Percentiles rank a stretch among this genome's conserved stretches.
Evolutionary conservation across 1,140 invertebrate genomes (phyloP).

Genomic region (Macrobrachium nipponense): DNA sequence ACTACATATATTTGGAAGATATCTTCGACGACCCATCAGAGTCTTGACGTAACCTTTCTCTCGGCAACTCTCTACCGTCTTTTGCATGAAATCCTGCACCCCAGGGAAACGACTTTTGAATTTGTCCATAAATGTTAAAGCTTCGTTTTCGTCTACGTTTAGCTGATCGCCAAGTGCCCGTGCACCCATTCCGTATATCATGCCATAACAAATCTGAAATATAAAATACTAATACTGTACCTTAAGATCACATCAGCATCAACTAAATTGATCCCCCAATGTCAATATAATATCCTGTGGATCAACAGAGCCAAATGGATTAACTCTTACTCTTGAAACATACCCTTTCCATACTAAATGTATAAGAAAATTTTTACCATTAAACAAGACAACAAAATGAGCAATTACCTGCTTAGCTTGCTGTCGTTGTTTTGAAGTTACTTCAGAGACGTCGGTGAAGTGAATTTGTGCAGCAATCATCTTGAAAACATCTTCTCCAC

Average conservation of each 20-base stretch:
- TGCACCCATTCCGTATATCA: constrained; percentile 97
- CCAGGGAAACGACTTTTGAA: constrained; percentile 88
- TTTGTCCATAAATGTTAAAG: constrained; percentile 80
- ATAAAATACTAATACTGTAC: not conserved
- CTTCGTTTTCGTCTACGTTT: constrained; percentile 83
- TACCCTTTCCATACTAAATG: too few species aligned
- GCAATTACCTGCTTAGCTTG: constrained; percentile 70
- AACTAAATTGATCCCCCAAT: not conserved
- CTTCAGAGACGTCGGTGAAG: constrained; percentile 32
- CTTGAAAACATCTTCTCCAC: constrained; percentile 85
- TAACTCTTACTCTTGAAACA: too few species aligned
- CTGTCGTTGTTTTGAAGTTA: constrained; percentile 69
- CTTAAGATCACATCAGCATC: not conserved
- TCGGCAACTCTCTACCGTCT: constrained; percentile 78
- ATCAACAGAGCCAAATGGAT: too few species aligned
- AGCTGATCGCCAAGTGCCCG: constrained; percentile 86
- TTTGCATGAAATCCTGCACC: constrained; percentile 76
- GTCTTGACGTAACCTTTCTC: constrained; percentile 86
- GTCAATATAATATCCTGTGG: not conserved
- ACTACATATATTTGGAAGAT: constrained; percentile 82
- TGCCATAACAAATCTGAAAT: constrained; percentile 91
- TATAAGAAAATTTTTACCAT: too few species aligned
- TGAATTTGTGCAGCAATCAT: constrained; percentile 79
- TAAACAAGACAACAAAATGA: not conserved
- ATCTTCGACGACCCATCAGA: constrained; percentile 81